These are phyloP conservation scores for Acleris literana DNA, from an alignment of 2,888 invertebrate species.

Conservation along the genomic window DNA sequence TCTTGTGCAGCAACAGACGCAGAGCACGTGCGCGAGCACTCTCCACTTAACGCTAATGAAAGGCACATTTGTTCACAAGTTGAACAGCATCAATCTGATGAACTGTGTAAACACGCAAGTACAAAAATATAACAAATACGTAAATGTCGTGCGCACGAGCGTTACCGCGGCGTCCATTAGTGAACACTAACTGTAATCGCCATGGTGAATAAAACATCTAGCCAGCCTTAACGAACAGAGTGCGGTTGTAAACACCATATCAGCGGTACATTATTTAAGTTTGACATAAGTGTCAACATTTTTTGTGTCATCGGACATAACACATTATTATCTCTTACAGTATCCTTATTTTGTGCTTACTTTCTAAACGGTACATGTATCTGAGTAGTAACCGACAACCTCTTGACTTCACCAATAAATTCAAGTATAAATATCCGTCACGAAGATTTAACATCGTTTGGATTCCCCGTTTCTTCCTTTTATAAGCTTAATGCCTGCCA, in stretches of 20 bases:
- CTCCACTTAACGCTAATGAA: slow-evolving; percentile 28
- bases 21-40: neutral
- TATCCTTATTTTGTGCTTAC: slow-evolving; percentile 48
- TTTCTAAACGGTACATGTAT: slow-evolving; percentile 43
- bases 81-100: slow-evolving; percentile 15
- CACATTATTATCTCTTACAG: slow-evolving; percentile 10
- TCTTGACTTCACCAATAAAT: slow-evolving; percentile 44
- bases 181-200: slow-evolving; percentile 5
- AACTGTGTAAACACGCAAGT: slow-evolving; percentile 3
- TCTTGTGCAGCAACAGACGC: too few species aligned
- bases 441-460: slow-evolving; percentile 46
- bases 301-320: slow-evolving; percentile 12
- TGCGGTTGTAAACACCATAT: slow-evolving; percentile 15
- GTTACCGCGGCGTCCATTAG: slow-evolving; percentile 8
- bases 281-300: slow-evolving; percentile 3
- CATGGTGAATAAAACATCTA: slow-evolving; percentile 11
- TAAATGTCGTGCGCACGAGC: slow-evolving; percentile 16
- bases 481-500: slow-evolving; percentile 46
- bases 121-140: slow-evolving; percentile 11
- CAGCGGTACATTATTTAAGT: slow-evolving; percentile 17
- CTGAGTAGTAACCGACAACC: slow-evolving; percentile 40
- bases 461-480: slow-evolving; percentile 43
- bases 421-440: slow-evolving; percentile 44
- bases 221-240: slow-evolving; percentile 7
- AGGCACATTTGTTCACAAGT: slow-evolving; percentile 33